These are phyloP conservation scores for Anabacerthia variegaticeps DNA, from an alignment of 2,797 vertebrate species.

Conservation along the genomic window DNA sequence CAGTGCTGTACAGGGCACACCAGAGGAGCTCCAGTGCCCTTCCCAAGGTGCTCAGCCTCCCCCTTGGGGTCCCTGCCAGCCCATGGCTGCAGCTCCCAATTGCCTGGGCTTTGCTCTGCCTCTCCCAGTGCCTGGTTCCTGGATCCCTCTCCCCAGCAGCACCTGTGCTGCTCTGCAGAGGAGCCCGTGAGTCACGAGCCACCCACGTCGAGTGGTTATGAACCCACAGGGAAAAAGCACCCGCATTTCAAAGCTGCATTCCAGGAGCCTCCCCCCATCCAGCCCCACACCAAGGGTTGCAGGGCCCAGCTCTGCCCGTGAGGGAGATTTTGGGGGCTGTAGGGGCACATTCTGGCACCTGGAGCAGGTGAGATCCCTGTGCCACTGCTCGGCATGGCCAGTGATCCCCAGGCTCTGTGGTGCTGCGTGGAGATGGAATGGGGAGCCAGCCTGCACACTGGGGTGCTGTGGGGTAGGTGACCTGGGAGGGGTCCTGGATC, in stretches of 20 bases:
- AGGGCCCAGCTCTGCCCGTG: accelerated
- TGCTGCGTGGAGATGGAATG: accelerated
- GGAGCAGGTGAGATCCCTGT: not conserved
- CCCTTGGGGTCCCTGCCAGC: accelerated
- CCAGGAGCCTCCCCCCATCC: not conserved
- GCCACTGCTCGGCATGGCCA: accelerated
- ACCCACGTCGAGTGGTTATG: not conserved
- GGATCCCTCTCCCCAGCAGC: not conserved
- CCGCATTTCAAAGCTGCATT: not conserved
- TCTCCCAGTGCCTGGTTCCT: not conserved
- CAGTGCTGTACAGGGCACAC: not conserved
- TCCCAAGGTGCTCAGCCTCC: not conserved
- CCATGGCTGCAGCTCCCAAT: accelerated
- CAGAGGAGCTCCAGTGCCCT: not conserved
- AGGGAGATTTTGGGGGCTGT: not conserved
- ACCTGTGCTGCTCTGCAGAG: not conserved
- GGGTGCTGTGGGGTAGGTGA: accelerated
- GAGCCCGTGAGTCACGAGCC: not conserved
- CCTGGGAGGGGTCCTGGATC: not conserved
- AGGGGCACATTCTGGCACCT: not conserved
- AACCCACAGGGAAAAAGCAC: not conserved
- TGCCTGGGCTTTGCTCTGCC: not conserved
- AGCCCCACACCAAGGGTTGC: accelerated
- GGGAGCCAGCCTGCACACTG: accelerated
- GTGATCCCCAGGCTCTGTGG: accelerated